A percentile compares a stretch with the other conserved stretches of the same genome.
Conservation (phyloP, 2,797 vertebrate genomes). For the Pipistrellus kuhlii region DNA sequence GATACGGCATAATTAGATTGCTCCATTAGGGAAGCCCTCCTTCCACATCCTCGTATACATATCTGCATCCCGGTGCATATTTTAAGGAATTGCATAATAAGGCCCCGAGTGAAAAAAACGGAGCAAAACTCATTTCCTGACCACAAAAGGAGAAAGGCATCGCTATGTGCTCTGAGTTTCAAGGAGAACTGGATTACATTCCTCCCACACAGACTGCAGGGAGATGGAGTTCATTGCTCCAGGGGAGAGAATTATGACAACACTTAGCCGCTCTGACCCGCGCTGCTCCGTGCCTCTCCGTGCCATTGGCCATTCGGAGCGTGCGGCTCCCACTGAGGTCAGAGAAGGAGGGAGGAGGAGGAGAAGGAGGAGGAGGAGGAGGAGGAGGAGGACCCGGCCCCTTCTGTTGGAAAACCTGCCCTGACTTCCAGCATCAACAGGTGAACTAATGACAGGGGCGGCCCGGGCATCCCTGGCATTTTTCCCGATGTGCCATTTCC, state of each 20-base stretch:
- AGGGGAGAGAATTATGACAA: conserved; percentile 80
- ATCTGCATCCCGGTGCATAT: conserved; percentile 77
- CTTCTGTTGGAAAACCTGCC: neutral
- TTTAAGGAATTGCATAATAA: conserved; percentile 79
- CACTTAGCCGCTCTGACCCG: conserved; percentile 69
- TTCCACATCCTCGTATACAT: conserved; percentile 84
- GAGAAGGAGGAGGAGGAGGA: neutral
- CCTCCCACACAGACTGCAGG: conserved; percentile 74
- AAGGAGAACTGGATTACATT: conserved; percentile 77
- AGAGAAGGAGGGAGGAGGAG: conserved; percentile 23
- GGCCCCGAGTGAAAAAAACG: conserved; percentile 82
- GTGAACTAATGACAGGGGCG: neutral
- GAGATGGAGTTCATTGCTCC: conserved; percentile 71
- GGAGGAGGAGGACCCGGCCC: neutral
- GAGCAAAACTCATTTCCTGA: conserved; percentile 69
- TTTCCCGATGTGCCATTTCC: neutral
- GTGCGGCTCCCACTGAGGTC: neutral
- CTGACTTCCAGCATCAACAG: conserved; percentile 65
- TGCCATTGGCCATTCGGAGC: conserved; percentile 26
- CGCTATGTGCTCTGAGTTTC: conserved; percentile 72
- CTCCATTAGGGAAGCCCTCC: conserved; percentile 85
- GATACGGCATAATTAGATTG: conserved; percentile 79
- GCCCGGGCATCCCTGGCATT: fast-evolving
- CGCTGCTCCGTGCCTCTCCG: neutral
- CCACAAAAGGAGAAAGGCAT: conserved; percentile 81